Base-by-base conservation (phyloP, 2,113 vertebrate genomes). In the Pseudopodoces humilis region DNA sequence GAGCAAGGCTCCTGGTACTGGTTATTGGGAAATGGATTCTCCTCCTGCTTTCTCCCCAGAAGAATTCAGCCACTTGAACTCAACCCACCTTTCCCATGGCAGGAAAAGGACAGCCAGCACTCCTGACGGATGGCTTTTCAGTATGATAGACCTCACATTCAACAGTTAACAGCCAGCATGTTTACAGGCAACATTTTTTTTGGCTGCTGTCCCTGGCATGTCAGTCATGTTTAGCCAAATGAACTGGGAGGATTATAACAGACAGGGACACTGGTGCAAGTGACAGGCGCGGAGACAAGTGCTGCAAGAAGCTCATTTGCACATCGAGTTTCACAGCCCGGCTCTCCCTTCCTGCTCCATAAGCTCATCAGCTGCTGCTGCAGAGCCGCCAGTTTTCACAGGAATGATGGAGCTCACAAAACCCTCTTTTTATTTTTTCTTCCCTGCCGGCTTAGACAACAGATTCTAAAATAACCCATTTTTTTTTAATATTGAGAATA, bases 231-330 rank as follows among this genome's bases (percentile, higher is more conserved):
- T 96, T 62, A 94, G 70, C 91, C 92, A 91, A 75, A 93, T 11
- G 87, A 96, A 92, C 83, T 69, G 44, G 86, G 65, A 87, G 93
- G 96, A 92, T 49, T 49, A 53, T 63, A 91, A 92, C 89, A 91
- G 82, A 53, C 68, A 33, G 86, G 56, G 86, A 87, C 93, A 53
- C 68, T 49, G 59, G 85, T 56, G 92, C 50, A 85, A 80, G 81
- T 92, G 91, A 95, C 93, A 91, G 88, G 96, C 86, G 19, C 94
- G n/a, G 52, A 78, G 43, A 78, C 75, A 53, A 90, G 90, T 71
- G 79, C 88, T 65, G 88, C 12, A 41, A 95, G 95, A 81, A 83
- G 83, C 86, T 86, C 43, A 95, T 90, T 90, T 77, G 65, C 96
- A 93, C 75, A 43, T 53, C 1, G 52, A 11, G 23, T 53, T 89